Evolutionary conservation across 2,888 invertebrate genomes (phyloP).

Genomic region (Selenia dentaria): DNA sequence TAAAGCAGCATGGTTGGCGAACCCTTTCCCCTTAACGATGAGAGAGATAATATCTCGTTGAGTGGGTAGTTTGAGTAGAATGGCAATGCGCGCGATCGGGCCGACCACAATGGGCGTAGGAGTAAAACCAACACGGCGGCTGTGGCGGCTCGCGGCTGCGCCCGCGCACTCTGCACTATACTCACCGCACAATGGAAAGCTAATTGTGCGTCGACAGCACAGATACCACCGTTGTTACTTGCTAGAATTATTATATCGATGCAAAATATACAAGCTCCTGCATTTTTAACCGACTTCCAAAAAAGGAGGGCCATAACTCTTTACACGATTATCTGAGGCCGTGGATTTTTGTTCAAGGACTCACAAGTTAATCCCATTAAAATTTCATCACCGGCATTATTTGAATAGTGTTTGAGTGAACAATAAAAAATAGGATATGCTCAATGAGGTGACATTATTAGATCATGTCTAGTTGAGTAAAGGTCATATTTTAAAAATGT

Average conservation of each 20-base stretch:
- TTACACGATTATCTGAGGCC: too few species aligned
- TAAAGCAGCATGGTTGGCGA: too few species aligned
- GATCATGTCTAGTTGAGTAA: too few species aligned
- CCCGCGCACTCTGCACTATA: conserved; percentile 64
- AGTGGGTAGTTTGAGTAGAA: conserved; percentile 53
- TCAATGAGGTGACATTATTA: too few species aligned
- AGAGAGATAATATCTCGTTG: conserved; percentile 73
- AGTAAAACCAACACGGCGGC: conserved; percentile 64
- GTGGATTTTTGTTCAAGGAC: too few species aligned
- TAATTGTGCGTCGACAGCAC: conserved; percentile 81
- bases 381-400: too few species aligned
- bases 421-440: too few species aligned
- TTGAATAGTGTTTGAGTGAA: too few species aligned
- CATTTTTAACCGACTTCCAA: not conserved
- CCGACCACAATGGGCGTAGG: conserved; percentile 77
- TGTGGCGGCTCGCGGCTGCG: conserved; percentile 42
- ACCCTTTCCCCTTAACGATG: too few species aligned
- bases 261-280: conserved; percentile 41
- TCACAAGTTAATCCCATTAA: too few species aligned
- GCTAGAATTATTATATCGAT: conserved; percentile 45
- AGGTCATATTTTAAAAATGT: too few species aligned
- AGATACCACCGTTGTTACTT: conserved; percentile 60
- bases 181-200: conserved; percentile 65
- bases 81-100: conserved; percentile 64
- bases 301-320: too few species aligned